Base-by-base conservation (phyloP, 2,797 vertebrate genomes). In the Semaprochilodus insignis region DNA sequence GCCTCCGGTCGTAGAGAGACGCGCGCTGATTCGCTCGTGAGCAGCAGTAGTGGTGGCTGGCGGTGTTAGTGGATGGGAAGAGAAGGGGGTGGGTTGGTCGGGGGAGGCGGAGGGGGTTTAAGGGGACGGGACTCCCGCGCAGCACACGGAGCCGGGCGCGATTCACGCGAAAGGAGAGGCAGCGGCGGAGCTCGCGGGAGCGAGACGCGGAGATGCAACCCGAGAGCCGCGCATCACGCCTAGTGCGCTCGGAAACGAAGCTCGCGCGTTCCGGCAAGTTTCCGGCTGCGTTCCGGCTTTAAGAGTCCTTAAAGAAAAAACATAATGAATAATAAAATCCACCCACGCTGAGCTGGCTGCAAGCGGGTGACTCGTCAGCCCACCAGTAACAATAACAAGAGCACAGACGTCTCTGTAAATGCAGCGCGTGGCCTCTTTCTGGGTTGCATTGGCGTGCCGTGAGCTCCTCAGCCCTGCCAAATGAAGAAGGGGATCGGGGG, bases 11-110 rank as follows among this genome's bases (percentile, higher is more conserved):
- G 89, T 72, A 76, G 48, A 85, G 90, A 84, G 88, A 85, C 91
- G 94, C 88, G 91, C 94, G 91, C 93, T 89, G 94, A 91, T 95
- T 91, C 91, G 88, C 93, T 91, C 90, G 87, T 77, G 89, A 88
- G 90, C 87, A 67, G 73, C 54, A 83, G 89, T 74, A 91, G 93
- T 83, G 81, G 78, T 93, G 25, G 90, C 87, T 81, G 81, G 5
- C 88, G 94, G 19, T 66, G 16, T 66, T 66, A 66, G 65, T 66
- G 34, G 16, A 31, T 62, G 23, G 60, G 60, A 48, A 48, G 44
- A 13, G 44, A 8, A 48, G 44, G 8, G 44, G 44, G 44, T 31
- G 31, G 31, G 31, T 31, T 93, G 25, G 31, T 31, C 8, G 66
- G 17, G 19, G 1, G 66, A 16, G 19, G 31, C 14, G 15, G 13